A percentile compares a stretch with the other conserved stretches of the same genome.
These are phyloP conservation scores for Conopomorpha cramerella DNA, from an alignment of 1,140 invertebrate genomes.

Conservation along the genomic window DNA sequence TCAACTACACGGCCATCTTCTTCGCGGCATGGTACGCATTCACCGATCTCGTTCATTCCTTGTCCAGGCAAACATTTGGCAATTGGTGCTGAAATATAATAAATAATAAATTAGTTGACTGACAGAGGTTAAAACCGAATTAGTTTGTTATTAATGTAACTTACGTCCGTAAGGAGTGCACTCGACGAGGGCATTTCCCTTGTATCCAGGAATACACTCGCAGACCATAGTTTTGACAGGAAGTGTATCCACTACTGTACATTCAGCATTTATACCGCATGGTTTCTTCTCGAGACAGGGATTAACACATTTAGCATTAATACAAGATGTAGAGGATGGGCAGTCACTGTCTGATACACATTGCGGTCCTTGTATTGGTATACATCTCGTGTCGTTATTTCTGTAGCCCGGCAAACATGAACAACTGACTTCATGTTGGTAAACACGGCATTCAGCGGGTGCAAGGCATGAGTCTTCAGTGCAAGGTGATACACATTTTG, in stretches of 20 bases:
- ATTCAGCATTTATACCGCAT: slow-evolving; percentile 81
- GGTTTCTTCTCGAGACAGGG: slow-evolving; percentile 81
- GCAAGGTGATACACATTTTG: slow-evolving; percentile 79
- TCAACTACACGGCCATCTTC: slow-evolving; percentile 76
- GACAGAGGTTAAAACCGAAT: no score
- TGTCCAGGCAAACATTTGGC: slow-evolving; percentile 58
- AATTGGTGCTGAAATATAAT: slow-evolving; percentile 19
- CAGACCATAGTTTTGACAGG: slow-evolving; percentile 89
- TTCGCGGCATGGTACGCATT: slow-evolving; percentile 73
- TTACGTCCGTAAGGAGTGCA: slow-evolving; percentile 72
- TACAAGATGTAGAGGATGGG: slow-evolving; percentile 79
- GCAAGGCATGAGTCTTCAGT: slow-evolving; percentile 68
- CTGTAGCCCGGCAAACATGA: slow-evolving; percentile 78
- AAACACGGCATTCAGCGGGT: slow-evolving; percentile 74
- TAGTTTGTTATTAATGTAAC: no score
- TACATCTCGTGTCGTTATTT: slow-evolving; percentile 71
- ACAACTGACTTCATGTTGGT: slow-evolving; percentile 77
- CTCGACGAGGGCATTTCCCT: slow-evolving; percentile 77
- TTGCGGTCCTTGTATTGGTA: slow-evolving; percentile 61
- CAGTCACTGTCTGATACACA: slow-evolving; percentile 83
- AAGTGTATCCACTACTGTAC: slow-evolving; percentile 78
- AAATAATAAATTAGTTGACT: no score
- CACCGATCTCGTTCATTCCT: slow-evolving; percentile 74
- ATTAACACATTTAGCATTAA: slow-evolving; percentile 80
- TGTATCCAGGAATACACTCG: slow-evolving; percentile 82